Evolutionary conservation across 2,113 vertebrate genomes (phyloP).

Genomic region (Lepus americanus): DNA sequence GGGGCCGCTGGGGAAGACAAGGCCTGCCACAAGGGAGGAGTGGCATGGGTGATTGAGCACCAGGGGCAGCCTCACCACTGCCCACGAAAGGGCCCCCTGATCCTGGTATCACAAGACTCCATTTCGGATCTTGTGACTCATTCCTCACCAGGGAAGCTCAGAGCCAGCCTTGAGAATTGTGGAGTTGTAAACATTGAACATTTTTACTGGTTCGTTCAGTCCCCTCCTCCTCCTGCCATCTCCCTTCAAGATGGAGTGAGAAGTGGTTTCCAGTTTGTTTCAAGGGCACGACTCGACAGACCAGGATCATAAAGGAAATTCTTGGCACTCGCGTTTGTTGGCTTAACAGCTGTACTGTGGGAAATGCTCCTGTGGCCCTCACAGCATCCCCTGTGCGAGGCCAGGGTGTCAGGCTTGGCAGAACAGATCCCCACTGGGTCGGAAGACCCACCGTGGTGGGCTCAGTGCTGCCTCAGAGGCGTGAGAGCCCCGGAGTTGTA

Average conservation of each 20-base stretch:
- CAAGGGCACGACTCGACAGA: background rate
- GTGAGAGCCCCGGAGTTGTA: background rate
- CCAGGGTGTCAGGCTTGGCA: background rate
- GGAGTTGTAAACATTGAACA: background rate
- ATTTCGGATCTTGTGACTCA: rapidly evolving
- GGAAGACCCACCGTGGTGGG: background rate
- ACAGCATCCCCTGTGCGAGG: background rate
- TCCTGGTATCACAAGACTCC: background rate
- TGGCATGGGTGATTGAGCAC: background rate
- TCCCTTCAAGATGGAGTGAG: background rate
- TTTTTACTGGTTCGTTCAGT: background rate
- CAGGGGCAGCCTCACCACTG: rapidly evolving
- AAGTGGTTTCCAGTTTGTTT: background rate
- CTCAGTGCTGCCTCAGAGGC: background rate
- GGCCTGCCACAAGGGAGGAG: background rate
- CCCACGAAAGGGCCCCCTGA: rapidly evolving
- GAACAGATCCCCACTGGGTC: rapidly evolving
- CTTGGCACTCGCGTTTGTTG: background rate
- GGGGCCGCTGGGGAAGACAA: rapidly evolving
- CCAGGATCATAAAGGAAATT: background rate
- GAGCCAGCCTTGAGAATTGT: background rate
- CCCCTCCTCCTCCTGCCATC: background rate
- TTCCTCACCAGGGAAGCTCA: background rate
- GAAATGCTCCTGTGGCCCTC: background rate
- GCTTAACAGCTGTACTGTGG: background rate